phyloP scores from a whole-genome alignment of 2,888 invertebrate species.

The Epistrophe grossulariae region DNA sequence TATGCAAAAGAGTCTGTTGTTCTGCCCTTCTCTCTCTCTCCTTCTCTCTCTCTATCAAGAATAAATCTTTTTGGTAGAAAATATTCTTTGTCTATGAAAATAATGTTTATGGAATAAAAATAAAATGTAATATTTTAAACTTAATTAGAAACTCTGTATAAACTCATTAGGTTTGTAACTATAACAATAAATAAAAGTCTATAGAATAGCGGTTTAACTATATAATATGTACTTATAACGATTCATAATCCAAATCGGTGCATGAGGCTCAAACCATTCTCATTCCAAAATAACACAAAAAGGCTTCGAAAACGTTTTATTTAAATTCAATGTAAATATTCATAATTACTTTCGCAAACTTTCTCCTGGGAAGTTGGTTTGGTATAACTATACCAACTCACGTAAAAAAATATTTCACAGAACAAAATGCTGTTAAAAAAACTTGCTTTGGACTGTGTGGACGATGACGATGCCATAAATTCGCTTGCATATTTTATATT shows the following conservation, averaged over 20 bases:
- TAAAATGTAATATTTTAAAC: not conserved
- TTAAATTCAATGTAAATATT: slow-evolving; percentile 25
- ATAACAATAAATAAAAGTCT: not conserved
- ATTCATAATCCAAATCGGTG: not conserved
- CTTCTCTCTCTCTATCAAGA: not conserved
- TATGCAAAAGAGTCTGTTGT: not conserved
- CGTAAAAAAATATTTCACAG: not conserved
- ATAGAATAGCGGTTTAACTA: not conserved
- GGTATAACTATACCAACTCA: not conserved
- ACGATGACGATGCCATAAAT: slow-evolving; percentile 28
- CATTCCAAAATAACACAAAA: not conserved
- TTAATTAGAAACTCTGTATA: not conserved
- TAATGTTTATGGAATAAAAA: not conserved
- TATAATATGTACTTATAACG: not conserved
- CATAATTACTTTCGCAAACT: slow-evolving; percentile 30
- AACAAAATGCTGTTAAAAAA: slow-evolving; percentile 9
- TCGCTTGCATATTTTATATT: slow-evolving; percentile 47
- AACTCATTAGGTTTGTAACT: not conserved
- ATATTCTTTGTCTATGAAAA: not conserved
- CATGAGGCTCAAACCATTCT: not conserved
- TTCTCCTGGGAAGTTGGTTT: not conserved
- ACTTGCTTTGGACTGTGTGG: slow-evolving; percentile 1
- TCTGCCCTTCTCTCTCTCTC: not conserved
- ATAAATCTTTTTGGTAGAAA: not conserved
- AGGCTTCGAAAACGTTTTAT: not conserved